Evolutionary conservation across 1,140 invertebrate species (phyloP), one percentile per base, ranked within the genome.

Genomic region (Phortica variegata): DNA sequence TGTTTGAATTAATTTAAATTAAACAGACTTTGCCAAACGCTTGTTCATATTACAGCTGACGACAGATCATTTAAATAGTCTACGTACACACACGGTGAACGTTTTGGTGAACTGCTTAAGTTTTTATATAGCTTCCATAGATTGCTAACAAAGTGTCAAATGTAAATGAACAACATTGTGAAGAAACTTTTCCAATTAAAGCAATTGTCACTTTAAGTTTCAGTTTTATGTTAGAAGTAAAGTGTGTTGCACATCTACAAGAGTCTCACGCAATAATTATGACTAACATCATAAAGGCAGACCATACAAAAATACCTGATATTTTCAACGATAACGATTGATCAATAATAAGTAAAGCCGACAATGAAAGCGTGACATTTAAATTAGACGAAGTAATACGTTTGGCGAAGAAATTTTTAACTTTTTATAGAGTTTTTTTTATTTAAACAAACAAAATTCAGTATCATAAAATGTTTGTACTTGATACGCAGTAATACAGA

Each of bases 111-210:
- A 10, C 69, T 84, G 2, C 47, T 83, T 2, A 59, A 77, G 48
- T 49, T 80, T 0, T 85, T 79, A 83, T 44, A 60, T 81, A 0
- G 75, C 58, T 3, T 79, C 84, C 7, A 54, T 83, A 2, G 43
- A 61, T 15, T 62, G 49, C n/a, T 76, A 68, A 32, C 49, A 39
- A 12, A 50, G 60, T n/a, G 75, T 77, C 0, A 5, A 59, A 36
- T 47, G 65, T 13, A 41, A 56, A 29, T 32, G 31, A 8, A 13
- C 34, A 34, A 19, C n/a, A 9, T 5, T 23, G 33, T 26, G 2
- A 20, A 39, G 15, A 18, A 17, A 6, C 37, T 13, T 34, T 16
- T 3, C 17, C 2, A 16, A 29, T 40, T 48, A 42, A 33, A 29
- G 33, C 3, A 17, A 31, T 41, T 12, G 20, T 19, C 5, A 26